Conservation (phyloP, 2,797 vertebrate species). For the Melanotaenia boesemani region DNA sequence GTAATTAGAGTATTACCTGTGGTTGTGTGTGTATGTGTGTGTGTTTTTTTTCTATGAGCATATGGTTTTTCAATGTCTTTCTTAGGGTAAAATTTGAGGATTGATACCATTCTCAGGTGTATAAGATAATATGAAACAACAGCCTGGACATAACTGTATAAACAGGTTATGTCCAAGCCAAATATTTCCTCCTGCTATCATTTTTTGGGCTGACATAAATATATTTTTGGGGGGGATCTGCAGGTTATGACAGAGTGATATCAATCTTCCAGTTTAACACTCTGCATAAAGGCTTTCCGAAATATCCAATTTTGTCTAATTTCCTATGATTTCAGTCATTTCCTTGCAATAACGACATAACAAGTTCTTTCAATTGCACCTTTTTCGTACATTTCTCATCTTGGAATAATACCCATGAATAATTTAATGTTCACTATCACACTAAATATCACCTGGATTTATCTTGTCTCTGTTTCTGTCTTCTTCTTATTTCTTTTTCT, state of each 20-base stretch:
- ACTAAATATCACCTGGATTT: conserved; percentile 72
- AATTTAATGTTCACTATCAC: conserved; percentile 53
- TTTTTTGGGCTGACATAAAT: background rate
- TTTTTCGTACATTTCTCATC: conserved; percentile 20
- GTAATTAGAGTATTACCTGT: background rate
- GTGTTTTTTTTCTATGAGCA: background rate
- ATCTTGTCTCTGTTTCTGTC: conserved; percentile 73
- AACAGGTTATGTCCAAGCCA: background rate
- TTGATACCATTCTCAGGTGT: conserved; percentile 8
- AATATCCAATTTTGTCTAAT: conserved; percentile 1
- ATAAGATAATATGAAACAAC: background rate
- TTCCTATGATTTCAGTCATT: background rate
- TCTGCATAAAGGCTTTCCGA: background rate
- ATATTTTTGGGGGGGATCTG: background rate
- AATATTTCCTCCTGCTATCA: background rate
- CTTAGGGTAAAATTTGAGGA: background rate
- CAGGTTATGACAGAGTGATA: background rate
- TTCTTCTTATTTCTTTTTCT: conserved; percentile 74
- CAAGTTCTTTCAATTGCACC: background rate
- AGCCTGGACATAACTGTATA: background rate
- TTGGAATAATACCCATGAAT: conserved; percentile 41
- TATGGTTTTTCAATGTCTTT: background rate
- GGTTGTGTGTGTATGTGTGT: background rate
- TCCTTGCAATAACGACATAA: background rate
- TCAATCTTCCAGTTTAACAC: conserved; percentile 14